A percentile compares a stretch with the other conserved stretches of the same genome.
phyloP scores from a whole-genome alignment of 2,113 vertebrate species.

The Rallus limicola region DNA sequence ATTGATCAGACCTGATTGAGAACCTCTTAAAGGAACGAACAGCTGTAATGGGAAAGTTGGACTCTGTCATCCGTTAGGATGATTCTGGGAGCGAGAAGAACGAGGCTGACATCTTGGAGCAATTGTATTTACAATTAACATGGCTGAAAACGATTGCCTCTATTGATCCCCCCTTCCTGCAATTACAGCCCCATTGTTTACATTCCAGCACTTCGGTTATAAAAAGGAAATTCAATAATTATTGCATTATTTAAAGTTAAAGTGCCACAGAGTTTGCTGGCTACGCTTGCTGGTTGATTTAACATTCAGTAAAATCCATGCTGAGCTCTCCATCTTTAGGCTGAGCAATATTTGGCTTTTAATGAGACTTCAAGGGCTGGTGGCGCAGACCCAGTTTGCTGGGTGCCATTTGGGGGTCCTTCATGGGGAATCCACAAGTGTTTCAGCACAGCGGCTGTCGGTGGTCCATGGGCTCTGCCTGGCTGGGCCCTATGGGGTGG shows the following conservation, averaged over 20 bases:
- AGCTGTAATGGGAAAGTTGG: constrained; percentile 94
- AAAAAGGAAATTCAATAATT: constrained; percentile 99
- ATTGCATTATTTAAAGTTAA: constrained; percentile 99
- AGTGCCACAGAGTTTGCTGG: constrained; percentile 92
- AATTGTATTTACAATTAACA: constrained; percentile 97
- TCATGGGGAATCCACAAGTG: background rate
- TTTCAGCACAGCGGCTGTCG: background rate
- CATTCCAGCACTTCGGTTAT: constrained; percentile 98
- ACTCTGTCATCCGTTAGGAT: constrained; percentile 89
- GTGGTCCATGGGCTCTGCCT: background rate
- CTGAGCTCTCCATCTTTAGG: constrained; percentile 80
- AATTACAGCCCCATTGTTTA: constrained; percentile 99
- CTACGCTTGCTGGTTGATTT: constrained; percentile 85
- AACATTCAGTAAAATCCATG: constrained; percentile 82
- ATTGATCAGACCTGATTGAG: constrained; percentile 99
- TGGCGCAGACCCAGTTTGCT: constrained; percentile 16
- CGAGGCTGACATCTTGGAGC: constrained; percentile 89
- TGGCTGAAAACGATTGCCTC: constrained; percentile 97
- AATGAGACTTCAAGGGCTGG: constrained; percentile 76
- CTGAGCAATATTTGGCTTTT: constrained; percentile 80
- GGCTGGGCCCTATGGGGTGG: fast-evolving
- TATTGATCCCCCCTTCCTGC: constrained; percentile 98
- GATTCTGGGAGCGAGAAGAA: constrained; percentile 87
- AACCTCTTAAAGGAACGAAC: constrained; percentile 95
- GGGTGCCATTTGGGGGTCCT: constrained; percentile 27